phyloP scores from a whole-genome alignment of 2,113 vertebrate genomes.

The Cochlearius cochlearius region DNA sequence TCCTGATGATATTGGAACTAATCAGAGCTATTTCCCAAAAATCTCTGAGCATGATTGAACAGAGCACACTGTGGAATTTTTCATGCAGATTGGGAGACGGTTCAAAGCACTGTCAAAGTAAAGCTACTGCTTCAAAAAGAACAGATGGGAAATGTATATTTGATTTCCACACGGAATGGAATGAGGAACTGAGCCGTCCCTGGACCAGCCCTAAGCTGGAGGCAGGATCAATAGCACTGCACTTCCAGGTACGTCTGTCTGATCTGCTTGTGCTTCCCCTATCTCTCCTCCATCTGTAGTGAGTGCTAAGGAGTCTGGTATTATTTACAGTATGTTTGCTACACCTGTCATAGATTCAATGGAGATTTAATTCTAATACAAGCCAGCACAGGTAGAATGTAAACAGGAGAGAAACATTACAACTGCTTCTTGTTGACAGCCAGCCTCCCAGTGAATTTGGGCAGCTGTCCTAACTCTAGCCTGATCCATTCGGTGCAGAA shows the following conservation, averaged over 20 bases:
- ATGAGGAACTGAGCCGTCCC: constrained; percentile 26
- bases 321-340: constrained; percentile 42
- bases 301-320: constrained; percentile 34
- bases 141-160: constrained; percentile 38
- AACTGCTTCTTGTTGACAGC: constrained; percentile 17
- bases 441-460: neutral
- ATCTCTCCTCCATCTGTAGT: constrained; percentile 27
- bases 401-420: constrained; percentile 41
- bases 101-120: constrained; percentile 55
- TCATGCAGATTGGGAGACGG: constrained; percentile 1
- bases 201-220: constrained; percentile 1
- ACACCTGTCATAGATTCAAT: constrained; percentile 45
- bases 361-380: constrained; percentile 41
- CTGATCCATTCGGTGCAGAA: neutral
- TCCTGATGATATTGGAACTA: constrained; percentile 46
- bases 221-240: neutral
- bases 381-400: constrained; percentile 53
- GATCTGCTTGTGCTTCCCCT: neutral
- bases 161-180: constrained; percentile 16
- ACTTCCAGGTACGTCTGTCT: constrained; percentile 30
- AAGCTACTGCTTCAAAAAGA: constrained; percentile 49
- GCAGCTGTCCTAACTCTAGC: neutral
- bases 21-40: constrained; percentile 31
- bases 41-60: constrained; percentile 57
- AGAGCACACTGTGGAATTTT: constrained; percentile 9